Evolutionary conservation across 2,888 invertebrate species (phyloP).

Genomic region (Patella depressa): DNA sequence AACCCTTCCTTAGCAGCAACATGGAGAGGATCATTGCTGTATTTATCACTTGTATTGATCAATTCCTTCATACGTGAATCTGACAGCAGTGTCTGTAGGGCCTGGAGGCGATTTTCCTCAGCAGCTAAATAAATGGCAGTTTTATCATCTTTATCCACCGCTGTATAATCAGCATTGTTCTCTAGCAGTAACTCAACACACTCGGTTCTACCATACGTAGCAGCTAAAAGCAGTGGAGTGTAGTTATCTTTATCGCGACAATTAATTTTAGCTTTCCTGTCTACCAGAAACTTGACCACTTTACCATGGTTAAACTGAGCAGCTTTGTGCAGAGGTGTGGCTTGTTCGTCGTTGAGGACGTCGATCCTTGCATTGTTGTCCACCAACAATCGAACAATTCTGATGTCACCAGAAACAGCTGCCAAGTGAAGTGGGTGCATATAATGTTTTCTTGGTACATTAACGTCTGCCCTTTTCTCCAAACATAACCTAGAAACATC

Average conservation of each 20-base stretch:
- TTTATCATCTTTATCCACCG: conserved; percentile 72
- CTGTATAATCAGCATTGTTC: conserved; percentile 67
- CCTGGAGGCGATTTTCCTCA: conserved; percentile 68
- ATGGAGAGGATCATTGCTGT: conserved; percentile 73
- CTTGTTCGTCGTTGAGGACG: conserved; percentile 69
- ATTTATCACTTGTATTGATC: conserved; percentile 71
- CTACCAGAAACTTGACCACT: conserved; percentile 68
- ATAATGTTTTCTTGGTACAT: conserved; percentile 80
- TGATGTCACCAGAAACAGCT: conserved; percentile 67
- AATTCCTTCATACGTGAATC: conserved; percentile 56
- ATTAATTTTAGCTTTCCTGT: conserved; percentile 70
- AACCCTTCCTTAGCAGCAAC: conserved; percentile 71
- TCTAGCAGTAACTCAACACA: conserved; percentile 68
- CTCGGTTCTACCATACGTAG: conserved; percentile 68
- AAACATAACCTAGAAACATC: conserved; percentile 77
- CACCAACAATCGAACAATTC: conserved; percentile 62
- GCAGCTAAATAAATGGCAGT: conserved; percentile 72
- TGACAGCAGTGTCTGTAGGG: conserved; percentile 64
- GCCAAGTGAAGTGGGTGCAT: conserved; percentile 90
- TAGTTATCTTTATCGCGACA: conserved; percentile 70
- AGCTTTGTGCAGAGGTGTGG: conserved; percentile 72
- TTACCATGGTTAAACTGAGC: conserved; percentile 68
- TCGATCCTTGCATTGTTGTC: conserved; percentile 71
- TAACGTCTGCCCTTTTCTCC: conserved; percentile 78
- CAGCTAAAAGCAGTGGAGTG: conserved; percentile 72